Evolutionary conservation across 2,113 vertebrate species (phyloP), one percentile per base, ranked within the genome.

Genomic region (Halcyon malimbica): DNA sequence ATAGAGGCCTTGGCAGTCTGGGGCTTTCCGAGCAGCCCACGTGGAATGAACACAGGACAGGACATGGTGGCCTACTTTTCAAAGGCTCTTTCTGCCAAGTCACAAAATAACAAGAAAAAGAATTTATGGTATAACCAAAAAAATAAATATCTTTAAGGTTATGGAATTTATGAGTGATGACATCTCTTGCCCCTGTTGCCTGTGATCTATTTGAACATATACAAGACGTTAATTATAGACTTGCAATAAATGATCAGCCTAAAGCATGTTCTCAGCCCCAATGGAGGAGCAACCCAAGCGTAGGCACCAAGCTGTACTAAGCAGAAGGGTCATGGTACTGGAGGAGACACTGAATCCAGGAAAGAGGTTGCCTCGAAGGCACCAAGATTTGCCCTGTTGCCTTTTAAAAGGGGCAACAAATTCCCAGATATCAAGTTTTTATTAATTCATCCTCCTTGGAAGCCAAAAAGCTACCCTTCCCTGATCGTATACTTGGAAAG

Each of bases 21-120:
- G 85, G 64, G 69, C 87, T 94, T 89, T 94, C 95, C 94, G 86
- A 71, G 89, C 56, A 94, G 96, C 97, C 95, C 95, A 85, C 91
- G 96, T 56, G 53, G 83, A 96, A 79, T 68, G 94, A 98, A 95
- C 16, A 4, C 33, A 97, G 95, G 93, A 95, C 96, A 98, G 97
- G 96, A 98, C 98, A 97, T 2, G 90, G 90, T 97, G 98, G 97
- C 98, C 98, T 98, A 98, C 96, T 98, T 98, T 97, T 91, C 31
- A 96, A 94, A 85, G 83, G 82, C 11, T 78, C 24, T 87, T 71
- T 89, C 87, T 98, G 98, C 98, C 98, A 98, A 98, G 92, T 97
- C 94, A 90, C 96, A 95, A 94, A 97, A 95, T 90, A 94, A 94
- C 84, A 90, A 83, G 68, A 84, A 56, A 93, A 94, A 62, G 26